Percentiles rank a stretch among this genome's conserved stretches.
phyloP scores from a whole-genome alignment of 2,113 vertebrate genomes.

The Vicugna pacos region DNA sequence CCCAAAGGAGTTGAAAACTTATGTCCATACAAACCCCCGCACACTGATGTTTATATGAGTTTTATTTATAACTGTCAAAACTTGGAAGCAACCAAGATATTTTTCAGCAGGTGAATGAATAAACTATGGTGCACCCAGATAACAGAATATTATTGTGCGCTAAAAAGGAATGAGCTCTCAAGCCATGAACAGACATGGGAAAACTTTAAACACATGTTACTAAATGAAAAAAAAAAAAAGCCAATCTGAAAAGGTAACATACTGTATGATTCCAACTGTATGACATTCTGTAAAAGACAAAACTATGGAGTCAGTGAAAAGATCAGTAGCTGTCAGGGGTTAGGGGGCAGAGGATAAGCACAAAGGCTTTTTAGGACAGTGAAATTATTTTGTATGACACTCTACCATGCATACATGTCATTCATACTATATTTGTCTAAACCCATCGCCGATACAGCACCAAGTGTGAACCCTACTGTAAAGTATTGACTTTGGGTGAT shows the following conservation, averaged over 20 bases:
- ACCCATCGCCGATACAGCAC: neutral
- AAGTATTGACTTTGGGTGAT: neutral
- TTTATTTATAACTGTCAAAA: neutral
- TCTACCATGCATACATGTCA: neutral
- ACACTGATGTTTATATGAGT: neutral
- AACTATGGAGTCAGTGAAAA: neutral
- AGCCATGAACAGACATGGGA: neutral
- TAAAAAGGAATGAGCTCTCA: neutral
- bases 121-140: neutral
- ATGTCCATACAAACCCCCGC: neutral
- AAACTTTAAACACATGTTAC: neutral
- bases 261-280: neutral
- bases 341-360: neutral
- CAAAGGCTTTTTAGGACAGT: neutral
- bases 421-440: neutral
- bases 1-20: neutral
- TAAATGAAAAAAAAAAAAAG: neutral
- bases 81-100: neutral
- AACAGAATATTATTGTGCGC: neutral
- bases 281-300: constrained; percentile 15
- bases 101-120: neutral
- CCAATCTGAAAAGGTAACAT: neutral
- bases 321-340: neutral
- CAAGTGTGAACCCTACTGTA: neutral
- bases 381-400: neutral